Evolutionary conservation across 2,888 invertebrate genomes (phyloP), one percentile per base, ranked within the genome.

Genomic region (Seira musarum): DNA sequence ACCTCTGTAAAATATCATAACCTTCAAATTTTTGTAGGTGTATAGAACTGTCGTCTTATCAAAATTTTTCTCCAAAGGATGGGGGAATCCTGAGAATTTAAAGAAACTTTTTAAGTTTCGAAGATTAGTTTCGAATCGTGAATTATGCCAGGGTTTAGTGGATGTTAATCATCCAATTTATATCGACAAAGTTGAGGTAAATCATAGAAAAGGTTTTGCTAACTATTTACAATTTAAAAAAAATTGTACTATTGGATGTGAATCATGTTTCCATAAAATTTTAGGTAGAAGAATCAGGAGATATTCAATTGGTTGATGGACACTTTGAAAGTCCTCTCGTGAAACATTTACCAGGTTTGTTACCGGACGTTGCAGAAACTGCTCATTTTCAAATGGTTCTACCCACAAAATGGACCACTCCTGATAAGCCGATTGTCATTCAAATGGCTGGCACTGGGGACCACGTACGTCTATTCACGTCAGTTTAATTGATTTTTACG

Each of bases 381-480:
- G 97, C 97, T 0, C 92, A 94, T 90, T 98, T 96, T 89, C 94
- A 94, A 90, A 92, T 95, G 81, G 88, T 98, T 46, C 88, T 98
- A 84, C 98, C 98, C 0, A 90, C 92, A 30, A 92, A 93, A 86
- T 98, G 97, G 97, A 89, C 88, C 71, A 91, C 91, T 76, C 90
- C 91, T 19, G 91, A 92, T 87, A 94, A 94, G 88, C 96, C 96
- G 1, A 91, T 98, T 49, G 98, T 98, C 89, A 91, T 99, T 83
- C 98, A 99, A 88, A 91, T 99, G 85, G 98, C 99, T 30, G 98
- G 98, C 35, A 99, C 99, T 60, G 99, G 99, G 63, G 99, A 99
- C 90, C 99, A 99, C 91, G 96, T 96, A 91, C 91, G 93, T 35
- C 13, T 21, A 17, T 40, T 5, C 30, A 24, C 15, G 2, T 30